Conservation (phyloP, 2,113 vertebrate species). For the Balaeniceps rex region DNA sequence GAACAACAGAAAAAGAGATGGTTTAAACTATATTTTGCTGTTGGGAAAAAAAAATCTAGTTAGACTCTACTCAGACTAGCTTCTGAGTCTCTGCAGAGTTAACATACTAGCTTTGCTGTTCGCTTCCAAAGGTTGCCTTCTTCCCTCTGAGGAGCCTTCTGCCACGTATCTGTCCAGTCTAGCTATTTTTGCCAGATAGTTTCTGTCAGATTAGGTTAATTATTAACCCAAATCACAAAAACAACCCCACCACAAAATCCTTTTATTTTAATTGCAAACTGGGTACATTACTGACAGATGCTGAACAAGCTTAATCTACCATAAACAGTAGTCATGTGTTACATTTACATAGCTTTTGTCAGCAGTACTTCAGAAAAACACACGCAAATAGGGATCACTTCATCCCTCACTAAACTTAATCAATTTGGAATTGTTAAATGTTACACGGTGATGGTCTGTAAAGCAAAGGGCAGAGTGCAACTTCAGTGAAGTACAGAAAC, state of each 20-base stretch:
- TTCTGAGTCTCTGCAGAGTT: not conserved
- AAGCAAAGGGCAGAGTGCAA: not conserved
- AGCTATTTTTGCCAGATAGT: not conserved
- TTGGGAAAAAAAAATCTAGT: not conserved
- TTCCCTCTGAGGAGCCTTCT: not conserved
- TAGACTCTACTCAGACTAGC: too few relatives aligned
- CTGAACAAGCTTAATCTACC: conserved; percentile 3
- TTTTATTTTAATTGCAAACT: not conserved
- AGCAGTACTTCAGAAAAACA: not conserved
- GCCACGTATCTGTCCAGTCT: not conserved
- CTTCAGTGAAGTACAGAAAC: not conserved
- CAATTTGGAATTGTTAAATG: not conserved
- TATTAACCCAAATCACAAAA: conserved; percentile 26
- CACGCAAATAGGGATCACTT: not conserved
- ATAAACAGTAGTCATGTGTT: not conserved
- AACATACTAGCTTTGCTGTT: not conserved
- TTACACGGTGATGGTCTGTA: not conserved
- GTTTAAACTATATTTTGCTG: not conserved
- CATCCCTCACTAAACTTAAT: not conserved
- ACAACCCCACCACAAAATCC: not conserved
- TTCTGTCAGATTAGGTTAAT: conserved; percentile 23
- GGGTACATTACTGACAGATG: not conserved
- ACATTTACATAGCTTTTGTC: conserved; percentile 15
- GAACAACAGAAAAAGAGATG: not conserved
- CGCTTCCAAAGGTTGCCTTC: not conserved